Evolutionary conservation across 2,888 invertebrate species (phyloP), one percentile per base, ranked within the genome.

Genomic region (Holacanthella duospinosa): DNA sequence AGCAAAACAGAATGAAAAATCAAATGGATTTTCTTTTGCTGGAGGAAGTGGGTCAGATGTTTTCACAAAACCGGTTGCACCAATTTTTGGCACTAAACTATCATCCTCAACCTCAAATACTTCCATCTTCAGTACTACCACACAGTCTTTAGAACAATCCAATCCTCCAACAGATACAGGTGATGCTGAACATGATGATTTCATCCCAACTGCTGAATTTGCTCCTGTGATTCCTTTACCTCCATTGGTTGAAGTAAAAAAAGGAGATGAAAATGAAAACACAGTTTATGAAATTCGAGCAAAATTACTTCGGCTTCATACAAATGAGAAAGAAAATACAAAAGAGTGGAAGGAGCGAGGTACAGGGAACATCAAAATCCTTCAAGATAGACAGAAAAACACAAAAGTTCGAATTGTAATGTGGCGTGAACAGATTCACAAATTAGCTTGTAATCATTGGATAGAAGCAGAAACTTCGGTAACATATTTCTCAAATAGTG

Each of bases 261-360:
- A 72, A 55, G 81, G 95, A 1, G 94, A 96, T 78, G 94, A 95
- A 76, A 87, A 93, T 28, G 94, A 94, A 76, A 77, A 76, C n/a
- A 76, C 83, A 43, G 74, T 89, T 57, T 95, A 91, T 76, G 84
- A 86, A 25, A 86, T 91, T 71, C 82, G 93, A 54, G 86, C 87
- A 19, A 92, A 88, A 74, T 78, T 96, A 57, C 94, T 82, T 77
- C 82, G 93, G 55, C 93, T 80, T 75, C 25, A 25, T 6, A 78
- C 64, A 16, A 82, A 82, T 1, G n/a, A n/a, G n/a, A n/a, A n/a
- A n/a, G n/a, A n/a, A n/a, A n/a, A n/a, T n/a, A n/a, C n/a, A n/a
- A 86, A 85, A 62, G 89, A 93, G 76, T 96, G 95, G 95, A 96
- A 96, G 75, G 96, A 96, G 76, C 82, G 95, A 64, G 96, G 95